Evolutionary conservation across 2,888 invertebrate species (phyloP), one percentile per base, ranked within the genome.

Genomic region (Ichneumoninae sp.): DNA sequence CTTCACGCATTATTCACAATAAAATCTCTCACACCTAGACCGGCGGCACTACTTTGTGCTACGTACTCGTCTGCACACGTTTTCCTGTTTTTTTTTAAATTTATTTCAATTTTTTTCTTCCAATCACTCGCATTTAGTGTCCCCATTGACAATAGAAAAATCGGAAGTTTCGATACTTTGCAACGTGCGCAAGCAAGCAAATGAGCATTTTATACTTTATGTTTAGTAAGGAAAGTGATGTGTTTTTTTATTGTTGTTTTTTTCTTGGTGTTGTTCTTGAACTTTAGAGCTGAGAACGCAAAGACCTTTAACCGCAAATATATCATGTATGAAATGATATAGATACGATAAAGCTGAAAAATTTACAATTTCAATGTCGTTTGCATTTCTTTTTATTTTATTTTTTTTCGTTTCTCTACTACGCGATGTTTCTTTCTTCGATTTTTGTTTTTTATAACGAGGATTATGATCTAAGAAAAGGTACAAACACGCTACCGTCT

Each of bases 401-500:
- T 65, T 65, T 50, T 36, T 68, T 47, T 69, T 50, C 44, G 33
- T n/a, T 26, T 75, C 66, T 36, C 70, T 77, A 60, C 69, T 70
- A 57, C 57, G 70, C 52, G 47, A 73, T 57, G 26, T 57, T 66
- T 44, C 73, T 70, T 69, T 73, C 47, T 47, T 8, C 63, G 2
- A 33, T 50, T 47, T 70, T 63, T 16, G 75, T 69, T 47, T 66
- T 81, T 68, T 19, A 19, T 40, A 68, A 66, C 36, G 52, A 71
- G 66, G 60, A 85, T 82, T 60, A 63, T 57, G 63, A 60, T 83
- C 73, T 81, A 83, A 83, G 85, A 73, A 70, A 88, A 92, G 90
- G 89, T 93, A 92, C 88, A 90, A 92, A 92, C 89, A 90, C 92
- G 85, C 91, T 92, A 91, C 88, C 63, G 52, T 86, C 91, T 92